Evolutionary conservation across 2,113 vertebrate genomes (phyloP), one percentile per base, ranked within the genome.

Genomic region (Vanacampus margaritifer): DNA sequence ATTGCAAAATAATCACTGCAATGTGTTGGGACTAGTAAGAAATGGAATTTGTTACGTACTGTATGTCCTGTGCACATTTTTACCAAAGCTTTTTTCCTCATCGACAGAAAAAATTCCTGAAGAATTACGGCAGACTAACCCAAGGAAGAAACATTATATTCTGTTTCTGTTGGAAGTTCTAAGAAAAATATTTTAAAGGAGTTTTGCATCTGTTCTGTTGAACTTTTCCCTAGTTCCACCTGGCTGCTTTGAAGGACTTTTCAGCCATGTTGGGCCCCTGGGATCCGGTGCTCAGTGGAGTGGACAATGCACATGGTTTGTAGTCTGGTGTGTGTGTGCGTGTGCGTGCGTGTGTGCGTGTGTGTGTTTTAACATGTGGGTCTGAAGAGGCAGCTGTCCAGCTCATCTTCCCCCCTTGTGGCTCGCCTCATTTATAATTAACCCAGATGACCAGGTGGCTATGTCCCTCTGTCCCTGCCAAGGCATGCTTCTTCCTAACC

Each of bases 371-470:
- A 3, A 43, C 24, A 62, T 62, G n/a, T 16, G 60, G 17, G 60
- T 85, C 68, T 79, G 73, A 67, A 85, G 79, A 85, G 88, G 90
- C 88, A 90, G 90, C 90, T 91, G 90, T 88, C 86, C 84, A 84
- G 86, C 87, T 89, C 88, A 87, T 89, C 90, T 90, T 88, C 84
- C 86, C 80, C 83, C 76, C 78, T 89, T 76, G 83, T 50, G 72
- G 87, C 83, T 82, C 79, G 74, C 84, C 83, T 88, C 85, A 90
- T 90, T 90, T 91, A 91, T 89, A 91, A 91, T 91, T 91, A 91
- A 88, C 87, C 81, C 82, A 88, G 77, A 88, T 91, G 90, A 89
- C 87, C 88, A 90, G 88, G 88, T 91, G 88, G 86, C 84, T 87
- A 90, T 90, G 90, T 88, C 87, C 87, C 84, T 73, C 85, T 86